Conservation (phyloP, 2,113 vertebrate species). For the Tragelaphus buxtoni region DNA sequence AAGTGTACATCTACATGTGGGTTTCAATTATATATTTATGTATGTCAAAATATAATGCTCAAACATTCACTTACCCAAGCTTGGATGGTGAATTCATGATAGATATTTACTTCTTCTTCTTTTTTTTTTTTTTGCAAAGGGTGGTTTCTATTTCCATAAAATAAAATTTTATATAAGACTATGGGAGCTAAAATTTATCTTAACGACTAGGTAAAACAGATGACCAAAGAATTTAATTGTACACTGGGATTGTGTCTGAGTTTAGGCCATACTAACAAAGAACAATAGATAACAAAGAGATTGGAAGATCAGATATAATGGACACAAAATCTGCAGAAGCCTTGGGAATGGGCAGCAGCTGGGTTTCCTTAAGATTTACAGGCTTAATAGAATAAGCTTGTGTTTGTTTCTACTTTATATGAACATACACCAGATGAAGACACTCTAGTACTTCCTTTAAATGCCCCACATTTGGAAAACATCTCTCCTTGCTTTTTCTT, state of each 20-base stretch:
- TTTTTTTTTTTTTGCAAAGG: conserved; percentile 61
- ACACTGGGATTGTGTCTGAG: background rate
- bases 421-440: conserved; percentile 62
- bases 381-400: conserved; percentile 63
- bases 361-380: conserved; percentile 60
- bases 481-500: background rate
- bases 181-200: conserved; percentile 62
- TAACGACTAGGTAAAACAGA: conserved; percentile 67
- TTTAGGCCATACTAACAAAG: conserved; percentile 48
- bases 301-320: conserved; percentile 42
- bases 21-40: conserved; percentile 42
- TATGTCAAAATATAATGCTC: conserved; percentile 65
- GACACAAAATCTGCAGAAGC: conserved; percentile 42
- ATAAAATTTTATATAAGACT: conserved; percentile 55
- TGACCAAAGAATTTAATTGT: conserved; percentile 9
- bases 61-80: conserved; percentile 64
- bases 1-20: conserved; percentile 22
- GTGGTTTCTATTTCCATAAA: conserved; percentile 67
- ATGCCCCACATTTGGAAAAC: background rate
- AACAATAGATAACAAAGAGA: conserved; percentile 49
- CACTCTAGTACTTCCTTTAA: background rate
- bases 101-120: conserved; percentile 35
- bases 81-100: conserved; percentile 65
- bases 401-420: conserved; percentile 66
- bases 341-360: conserved; percentile 44